These are phyloP conservation scores for Asobara japonica DNA, from an alignment of 1,140 invertebrate genomes.

Conservation along the genomic window DNA sequence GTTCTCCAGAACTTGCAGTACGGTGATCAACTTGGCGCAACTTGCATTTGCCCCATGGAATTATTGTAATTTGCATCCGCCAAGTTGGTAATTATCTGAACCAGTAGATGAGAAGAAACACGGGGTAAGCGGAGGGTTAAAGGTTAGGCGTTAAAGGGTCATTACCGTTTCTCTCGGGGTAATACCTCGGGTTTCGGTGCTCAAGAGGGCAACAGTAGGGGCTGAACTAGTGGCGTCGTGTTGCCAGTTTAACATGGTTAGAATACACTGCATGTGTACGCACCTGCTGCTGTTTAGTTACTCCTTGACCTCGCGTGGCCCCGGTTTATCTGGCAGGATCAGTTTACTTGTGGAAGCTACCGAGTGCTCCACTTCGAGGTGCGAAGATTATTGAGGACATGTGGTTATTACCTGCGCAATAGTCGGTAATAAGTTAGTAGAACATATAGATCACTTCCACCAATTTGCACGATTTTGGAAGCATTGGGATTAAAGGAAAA, in stretches of 20 bases:
- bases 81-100: constrained; percentile 53
- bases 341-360: not conserved
- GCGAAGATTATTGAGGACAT: not conserved
- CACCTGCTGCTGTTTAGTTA: constrained; percentile 8
- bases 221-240: not conserved
- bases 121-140: constrained; percentile 6
- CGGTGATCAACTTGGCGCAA: no score
- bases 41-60: constrained; percentile 45
- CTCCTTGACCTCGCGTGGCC: constrained; percentile 1
- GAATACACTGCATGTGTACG: constrained; percentile 11
- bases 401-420: not conserved
- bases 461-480: no score
- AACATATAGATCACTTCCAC: no score
- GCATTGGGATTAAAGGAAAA: no score
- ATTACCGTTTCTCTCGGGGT: constrained; percentile 50
- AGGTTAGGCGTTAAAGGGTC: constrained; percentile 53
- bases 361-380: not conserved
- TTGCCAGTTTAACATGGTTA: constrained; percentile 13
- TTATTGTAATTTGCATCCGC: constrained; percentile 59
- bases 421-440: not conserved
- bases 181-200: constrained; percentile 37
- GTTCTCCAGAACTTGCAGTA: no score
- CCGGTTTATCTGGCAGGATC: not conserved
- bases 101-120: not conserved
- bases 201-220: not conserved